Evolutionary conservation across 2,888 invertebrate species (phyloP).

Genomic region (Pseudococcus viburni): DNA sequence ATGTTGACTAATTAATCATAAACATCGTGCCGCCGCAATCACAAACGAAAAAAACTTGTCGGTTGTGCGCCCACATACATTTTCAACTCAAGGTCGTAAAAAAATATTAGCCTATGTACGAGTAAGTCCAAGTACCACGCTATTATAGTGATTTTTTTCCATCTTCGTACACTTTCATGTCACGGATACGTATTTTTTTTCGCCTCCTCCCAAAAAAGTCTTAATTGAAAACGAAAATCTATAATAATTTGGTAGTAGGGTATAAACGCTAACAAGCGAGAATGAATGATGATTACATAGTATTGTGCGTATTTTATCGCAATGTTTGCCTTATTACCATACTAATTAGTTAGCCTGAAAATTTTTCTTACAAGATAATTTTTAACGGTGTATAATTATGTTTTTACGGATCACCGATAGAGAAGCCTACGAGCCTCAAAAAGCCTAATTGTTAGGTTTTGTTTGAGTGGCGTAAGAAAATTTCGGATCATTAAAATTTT

Average conservation of each 20-base stretch:
- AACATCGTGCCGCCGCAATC: conserved; percentile 47
- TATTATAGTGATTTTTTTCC: conserved; percentile 18
- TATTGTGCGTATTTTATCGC: conserved; percentile 17
- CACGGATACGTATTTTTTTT: too few relatives aligned
- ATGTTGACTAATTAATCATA: conserved; percentile 42
- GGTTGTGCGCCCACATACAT: conserved; percentile 43
- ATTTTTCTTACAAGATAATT: conserved; percentile 23
- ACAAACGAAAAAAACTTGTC: conserved; percentile 18
- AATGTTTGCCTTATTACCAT: conserved; percentile 19
- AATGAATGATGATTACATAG: conserved; percentile 31
- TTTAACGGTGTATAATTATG: conserved; percentile 27
- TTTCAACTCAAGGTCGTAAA: conserved; percentile 18
- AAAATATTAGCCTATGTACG: neutral
- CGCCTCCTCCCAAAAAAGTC: too few relatives aligned
- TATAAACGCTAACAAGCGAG: neutral
- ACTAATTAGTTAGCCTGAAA: conserved; percentile 17
- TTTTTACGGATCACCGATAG: conserved; percentile 29
- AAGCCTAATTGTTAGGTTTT: conserved; percentile 12
- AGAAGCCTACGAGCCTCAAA: neutral
- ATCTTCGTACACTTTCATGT: neutral
- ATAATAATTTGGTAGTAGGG: conserved; percentile 1
- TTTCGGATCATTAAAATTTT: conserved; percentile 24
- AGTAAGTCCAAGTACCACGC: neutral
- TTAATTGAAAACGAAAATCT: conserved; percentile 1
- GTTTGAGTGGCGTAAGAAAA: neutral